Evolutionary conservation across 1,140 invertebrate genomes (phyloP), one percentile per base, ranked within the genome.

Genomic region (Penaeus japonicus): DNA sequence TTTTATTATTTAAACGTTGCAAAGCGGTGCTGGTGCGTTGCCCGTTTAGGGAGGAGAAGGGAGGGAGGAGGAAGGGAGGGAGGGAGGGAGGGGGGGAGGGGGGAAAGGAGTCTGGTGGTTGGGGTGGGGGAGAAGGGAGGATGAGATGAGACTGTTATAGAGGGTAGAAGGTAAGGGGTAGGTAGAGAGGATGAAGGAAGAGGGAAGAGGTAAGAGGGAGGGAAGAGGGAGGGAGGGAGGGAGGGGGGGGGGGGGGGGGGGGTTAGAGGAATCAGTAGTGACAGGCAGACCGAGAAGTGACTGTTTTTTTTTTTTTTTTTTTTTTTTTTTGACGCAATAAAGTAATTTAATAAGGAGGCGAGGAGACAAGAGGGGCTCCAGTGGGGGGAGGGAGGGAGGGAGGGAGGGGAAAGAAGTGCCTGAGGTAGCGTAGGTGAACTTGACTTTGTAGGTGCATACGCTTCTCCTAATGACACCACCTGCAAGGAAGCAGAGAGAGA

Each of bases 281-380:
- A 32, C 54, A 18, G 53, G 27, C 47, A 30, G 30, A 22, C 54
- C 73, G 12, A 27, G 17, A 24, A n/a, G 20, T 55, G 17, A n/a
- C 39, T 55, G 17, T 2, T 47, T 22, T 55, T 47, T 57, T 47
- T 57, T 24, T 32, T 10, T 59, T 27, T 32, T 57, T 55, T 54
- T 10, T 77, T 81, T 82, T 87, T 81, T 27, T 24, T 55, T 47
- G 32, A 39, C 39, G 79, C 79, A 75, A 87, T 87, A 87, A 87
- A 87, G 86, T 87, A 75, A 81, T 87, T 75, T 87, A 75, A 75
- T 75, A 81, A 87, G 85, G 85, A 80, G 79, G 82, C 86, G 82
- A 81, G 86, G 73, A 62, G 86, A 87, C 85, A 73, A 87, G n/a
- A n/a, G 78, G 73, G 86, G 73, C 82, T 83, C 82, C 70, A 57